Conservation (phyloP, 2,113 vertebrate species). For the Oceanodroma tethys region DNA sequence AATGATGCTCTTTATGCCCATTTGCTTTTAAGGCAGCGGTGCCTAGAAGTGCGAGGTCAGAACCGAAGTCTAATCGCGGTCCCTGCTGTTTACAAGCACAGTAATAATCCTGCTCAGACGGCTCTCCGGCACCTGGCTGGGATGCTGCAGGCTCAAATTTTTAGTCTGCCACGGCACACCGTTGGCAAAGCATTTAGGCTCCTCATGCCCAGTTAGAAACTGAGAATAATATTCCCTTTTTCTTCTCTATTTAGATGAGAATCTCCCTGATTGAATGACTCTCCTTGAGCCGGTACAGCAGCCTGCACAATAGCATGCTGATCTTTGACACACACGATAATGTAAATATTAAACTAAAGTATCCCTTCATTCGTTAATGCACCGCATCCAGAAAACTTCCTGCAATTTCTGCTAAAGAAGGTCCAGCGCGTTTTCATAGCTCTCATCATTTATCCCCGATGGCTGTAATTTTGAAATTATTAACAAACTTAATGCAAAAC, state of each 20-base stretch:
- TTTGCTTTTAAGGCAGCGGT: neutral
- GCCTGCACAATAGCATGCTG: neutral
- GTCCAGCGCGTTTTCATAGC: neutral
- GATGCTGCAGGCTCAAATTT: neutral
- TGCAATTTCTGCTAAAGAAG: neutral
- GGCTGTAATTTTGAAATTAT: neutral
- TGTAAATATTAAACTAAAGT: neutral
- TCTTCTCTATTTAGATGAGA: neutral
- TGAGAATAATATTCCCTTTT: neutral
- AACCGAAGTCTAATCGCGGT: rapidly evolving
- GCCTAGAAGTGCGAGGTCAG: neutral
- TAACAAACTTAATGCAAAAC: neutral
- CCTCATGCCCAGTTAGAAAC: neutral
- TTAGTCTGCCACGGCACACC: rapidly evolving
- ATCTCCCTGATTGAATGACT: neutral
- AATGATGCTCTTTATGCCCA: neutral
- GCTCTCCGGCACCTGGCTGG: neutral
- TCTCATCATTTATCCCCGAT: neutral
- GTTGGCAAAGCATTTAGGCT: neutral
- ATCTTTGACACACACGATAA: neutral
- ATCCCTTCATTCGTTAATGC: neutral
- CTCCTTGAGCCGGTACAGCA: neutral
- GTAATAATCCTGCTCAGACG: neutral
- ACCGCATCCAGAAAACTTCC: neutral
- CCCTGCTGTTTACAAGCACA: neutral